phyloP scores from a whole-genome alignment of 2,113 vertebrate genomes.

The Patagioenas fasciata region DNA sequence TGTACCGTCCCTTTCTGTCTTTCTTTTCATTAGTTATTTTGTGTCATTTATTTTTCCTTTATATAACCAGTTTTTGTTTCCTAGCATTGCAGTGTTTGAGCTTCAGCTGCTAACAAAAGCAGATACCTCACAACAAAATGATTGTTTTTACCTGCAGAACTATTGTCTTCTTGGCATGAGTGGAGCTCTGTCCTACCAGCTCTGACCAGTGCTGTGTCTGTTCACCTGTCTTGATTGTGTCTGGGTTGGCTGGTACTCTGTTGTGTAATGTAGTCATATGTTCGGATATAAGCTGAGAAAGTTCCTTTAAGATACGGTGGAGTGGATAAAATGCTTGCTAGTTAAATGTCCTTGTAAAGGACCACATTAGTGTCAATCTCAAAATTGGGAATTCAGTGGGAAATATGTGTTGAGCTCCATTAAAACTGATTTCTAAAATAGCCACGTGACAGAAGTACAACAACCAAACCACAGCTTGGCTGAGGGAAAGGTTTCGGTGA shows the following conservation, averaged over 20 bases:
- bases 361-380: not conserved
- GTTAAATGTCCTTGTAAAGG: not conserved
- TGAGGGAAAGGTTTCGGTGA: not conserved
- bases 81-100: not conserved
- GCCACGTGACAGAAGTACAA: not conserved
- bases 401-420: not conserved
- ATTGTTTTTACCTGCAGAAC: not conserved
- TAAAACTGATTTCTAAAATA: not conserved
- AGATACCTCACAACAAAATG: not conserved
- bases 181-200: not conserved
- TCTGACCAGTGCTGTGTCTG: rapidly evolving
- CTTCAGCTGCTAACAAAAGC: not conserved
- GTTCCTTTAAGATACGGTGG: not conserved
- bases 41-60: not conserved
- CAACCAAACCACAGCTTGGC: not conserved
- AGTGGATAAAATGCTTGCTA: not conserved
- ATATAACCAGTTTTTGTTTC: not conserved
- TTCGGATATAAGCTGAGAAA: not conserved
- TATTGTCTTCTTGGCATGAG: not conserved
- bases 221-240: not conserved
- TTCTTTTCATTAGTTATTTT: not conserved
- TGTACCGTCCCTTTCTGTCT: not conserved
- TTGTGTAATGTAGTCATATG: not conserved
- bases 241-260: not conserved
- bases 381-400: not conserved